phyloP scores from a whole-genome alignment of 2,113 vertebrate genomes.

The Scolopax mira region DNA sequence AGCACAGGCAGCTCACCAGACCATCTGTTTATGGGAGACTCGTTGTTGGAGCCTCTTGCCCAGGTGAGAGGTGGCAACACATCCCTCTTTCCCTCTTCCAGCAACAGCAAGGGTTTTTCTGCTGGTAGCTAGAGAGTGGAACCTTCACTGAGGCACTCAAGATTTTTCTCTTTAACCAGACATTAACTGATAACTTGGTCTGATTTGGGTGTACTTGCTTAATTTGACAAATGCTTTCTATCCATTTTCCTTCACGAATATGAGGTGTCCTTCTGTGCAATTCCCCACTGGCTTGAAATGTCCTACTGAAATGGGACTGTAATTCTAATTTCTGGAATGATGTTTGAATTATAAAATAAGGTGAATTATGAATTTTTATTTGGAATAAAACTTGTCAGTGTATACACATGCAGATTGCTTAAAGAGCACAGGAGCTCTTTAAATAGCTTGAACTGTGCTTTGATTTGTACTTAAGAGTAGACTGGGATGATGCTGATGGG shows the following conservation, averaged over 20 bases:
- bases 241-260: neutral
- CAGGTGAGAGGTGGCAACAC: fast-evolving
- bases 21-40: fast-evolving
- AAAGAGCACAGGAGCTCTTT: neutral
- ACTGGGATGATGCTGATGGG: neutral
- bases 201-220: neutral
- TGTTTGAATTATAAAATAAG: neutral
- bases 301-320: neutral
- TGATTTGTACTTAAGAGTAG: neutral
- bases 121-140: fast-evolving
- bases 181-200: neutral
- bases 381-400: neutral
- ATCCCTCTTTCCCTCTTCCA: neutral
- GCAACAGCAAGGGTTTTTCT: neutral
- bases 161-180: neutral
- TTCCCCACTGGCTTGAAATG: neutral
- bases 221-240: neutral
- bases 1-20: neutral
- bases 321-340: neutral
- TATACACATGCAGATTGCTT: neutral
- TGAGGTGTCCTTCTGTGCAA: neutral
- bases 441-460: neutral
- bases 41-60: neutral
- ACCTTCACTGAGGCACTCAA: neutral
- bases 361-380: neutral